A percentile compares a stretch with the other conserved stretches of the same genome.
phyloP scores from a whole-genome alignment of 2,113 vertebrate genomes.

The Tetraodon nigroviridis region DNA sequence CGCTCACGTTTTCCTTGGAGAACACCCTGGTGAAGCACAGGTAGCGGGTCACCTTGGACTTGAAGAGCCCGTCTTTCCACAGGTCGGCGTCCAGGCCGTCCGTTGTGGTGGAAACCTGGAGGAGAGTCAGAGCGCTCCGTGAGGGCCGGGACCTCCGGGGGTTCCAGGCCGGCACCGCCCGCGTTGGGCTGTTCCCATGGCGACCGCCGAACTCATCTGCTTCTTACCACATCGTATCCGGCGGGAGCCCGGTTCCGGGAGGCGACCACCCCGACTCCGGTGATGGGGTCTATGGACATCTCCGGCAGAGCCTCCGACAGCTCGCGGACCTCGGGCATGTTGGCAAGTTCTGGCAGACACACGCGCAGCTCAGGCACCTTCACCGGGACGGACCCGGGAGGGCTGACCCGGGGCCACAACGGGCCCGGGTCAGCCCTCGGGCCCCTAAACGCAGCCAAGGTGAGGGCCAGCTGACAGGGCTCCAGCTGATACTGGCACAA shows the following conservation, averaged over 20 bases:
- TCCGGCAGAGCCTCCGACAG: constrained; percentile 90
- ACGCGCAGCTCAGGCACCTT: no score
- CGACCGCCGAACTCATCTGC: background rate
- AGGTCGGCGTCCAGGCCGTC: constrained; percentile 96
- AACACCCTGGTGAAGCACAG: constrained; percentile 97
- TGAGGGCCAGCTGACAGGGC: no score
- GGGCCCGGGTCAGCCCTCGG: no score
- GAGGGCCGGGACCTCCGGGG: no score
- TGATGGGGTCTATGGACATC: constrained; percentile 92
- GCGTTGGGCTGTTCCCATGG: no score
- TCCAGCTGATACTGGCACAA: no score
- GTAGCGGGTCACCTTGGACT: constrained; percentile 98
- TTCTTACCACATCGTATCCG: constrained; percentile 92
- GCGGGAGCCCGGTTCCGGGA: constrained; percentile 89
- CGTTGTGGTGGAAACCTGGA: constrained; percentile 89
- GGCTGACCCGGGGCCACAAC: no score
- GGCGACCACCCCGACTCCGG: constrained; percentile 90
- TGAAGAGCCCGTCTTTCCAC: constrained; percentile 98
- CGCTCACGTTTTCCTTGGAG: constrained; percentile 96
- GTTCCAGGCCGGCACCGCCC: no score
- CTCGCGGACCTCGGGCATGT: constrained; percentile 94
- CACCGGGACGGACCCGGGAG: no score
- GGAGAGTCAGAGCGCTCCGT: background rate
- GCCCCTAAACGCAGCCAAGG: no score
- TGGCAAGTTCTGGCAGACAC: constrained; percentile 69